phyloP scores from a whole-genome alignment of 2,797 vertebrate species.

The Periophthalmus magnuspinnatus region DNA sequence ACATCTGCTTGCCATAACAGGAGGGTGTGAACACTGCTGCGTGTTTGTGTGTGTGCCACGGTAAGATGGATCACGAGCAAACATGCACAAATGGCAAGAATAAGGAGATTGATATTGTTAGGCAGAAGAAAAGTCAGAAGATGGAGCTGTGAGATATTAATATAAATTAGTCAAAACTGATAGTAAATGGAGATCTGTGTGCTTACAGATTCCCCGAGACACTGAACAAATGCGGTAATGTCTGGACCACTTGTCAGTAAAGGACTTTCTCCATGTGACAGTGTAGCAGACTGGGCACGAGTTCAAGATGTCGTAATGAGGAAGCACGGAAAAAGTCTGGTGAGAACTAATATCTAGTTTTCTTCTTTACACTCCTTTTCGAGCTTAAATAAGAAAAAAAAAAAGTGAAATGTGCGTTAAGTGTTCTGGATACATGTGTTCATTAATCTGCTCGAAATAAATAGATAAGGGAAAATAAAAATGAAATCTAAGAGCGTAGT shows the following conservation, averaged over 20 bases:
- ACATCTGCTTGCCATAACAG: slow-evolving; percentile 60
- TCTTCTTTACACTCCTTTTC: too few species aligned
- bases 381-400: too few species aligned
- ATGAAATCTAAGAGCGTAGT: neutral
- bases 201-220: neutral
- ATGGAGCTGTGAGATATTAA: neutral
- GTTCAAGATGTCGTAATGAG: neutral
- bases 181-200: neutral
- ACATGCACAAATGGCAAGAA: slow-evolving; percentile 19
- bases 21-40: slow-evolving; percentile 21
- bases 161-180: neutral
- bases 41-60: slow-evolving; percentile 9
- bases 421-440: too few species aligned
- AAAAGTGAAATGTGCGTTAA: too few species aligned
- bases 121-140: slow-evolving; percentile 1
- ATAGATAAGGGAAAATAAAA: too few species aligned
- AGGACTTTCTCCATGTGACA: neutral
- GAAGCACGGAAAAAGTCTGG: neutral
- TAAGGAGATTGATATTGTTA: slow-evolving; percentile 20
- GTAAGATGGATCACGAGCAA: slow-evolving; percentile 6
- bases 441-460: too few species aligned
- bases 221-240: neutral
- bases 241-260: neutral
- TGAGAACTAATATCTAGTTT: neutral
- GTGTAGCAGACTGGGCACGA: neutral